Evolutionary conservation across 2,113 vertebrate genomes (phyloP).

Genomic region (Jaculus jaculus): DNA sequence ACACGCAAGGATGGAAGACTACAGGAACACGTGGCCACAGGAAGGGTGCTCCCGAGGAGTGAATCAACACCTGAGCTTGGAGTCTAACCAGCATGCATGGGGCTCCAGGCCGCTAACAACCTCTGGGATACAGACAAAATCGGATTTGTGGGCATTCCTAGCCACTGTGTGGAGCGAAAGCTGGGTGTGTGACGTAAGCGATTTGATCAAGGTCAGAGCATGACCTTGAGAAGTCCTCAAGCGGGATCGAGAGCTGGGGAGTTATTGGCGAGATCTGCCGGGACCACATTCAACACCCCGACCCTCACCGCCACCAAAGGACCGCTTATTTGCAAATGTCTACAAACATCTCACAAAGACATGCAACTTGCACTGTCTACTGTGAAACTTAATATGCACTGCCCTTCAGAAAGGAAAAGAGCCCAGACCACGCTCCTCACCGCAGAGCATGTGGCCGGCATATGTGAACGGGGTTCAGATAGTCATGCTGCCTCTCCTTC

Average conservation of each 20-base stretch:
- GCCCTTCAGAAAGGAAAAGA: neutral
- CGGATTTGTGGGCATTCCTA: neutral
- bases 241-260: too few species aligned
- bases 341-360: neutral
- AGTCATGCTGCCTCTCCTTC: neutral
- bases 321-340: neutral
- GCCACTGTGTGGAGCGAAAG: neutral
- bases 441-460: neutral
- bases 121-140: neutral
- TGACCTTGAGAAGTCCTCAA: neutral
- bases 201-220: neutral
- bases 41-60: neutral
- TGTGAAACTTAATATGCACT: neutral
- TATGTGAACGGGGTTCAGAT: accelerated
- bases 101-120: neutral
- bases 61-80: neutral
- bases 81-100: neutral
- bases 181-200: neutral
- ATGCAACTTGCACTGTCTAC: constrained; percentile 2
- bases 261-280: neutral
- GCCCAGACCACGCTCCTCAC: accelerated
- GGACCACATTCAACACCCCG: neutral
- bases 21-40: too few species aligned
- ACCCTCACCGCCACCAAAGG: neutral
- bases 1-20: neutral